Evolutionary conservation across 2,113 vertebrate species (phyloP).

Genomic region (Malaclemys terrapin): DNA sequence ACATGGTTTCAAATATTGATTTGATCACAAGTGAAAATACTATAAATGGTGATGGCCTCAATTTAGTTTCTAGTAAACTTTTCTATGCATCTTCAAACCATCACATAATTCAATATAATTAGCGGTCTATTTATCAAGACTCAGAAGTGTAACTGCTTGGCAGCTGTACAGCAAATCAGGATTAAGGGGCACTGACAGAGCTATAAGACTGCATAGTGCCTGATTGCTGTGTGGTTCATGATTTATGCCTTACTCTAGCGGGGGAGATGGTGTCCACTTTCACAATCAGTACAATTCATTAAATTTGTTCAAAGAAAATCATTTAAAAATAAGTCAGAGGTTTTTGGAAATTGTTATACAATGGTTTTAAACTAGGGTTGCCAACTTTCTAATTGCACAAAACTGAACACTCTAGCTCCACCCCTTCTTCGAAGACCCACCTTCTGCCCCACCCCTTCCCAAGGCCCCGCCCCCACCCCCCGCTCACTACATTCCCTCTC

Average conservation of each 20-base stretch:
- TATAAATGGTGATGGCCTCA: neutral
- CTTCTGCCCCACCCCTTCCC: too few relatives aligned
- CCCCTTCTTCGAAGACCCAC: too few relatives aligned
- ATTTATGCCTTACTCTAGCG: neutral
- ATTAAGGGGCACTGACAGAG: neutral
- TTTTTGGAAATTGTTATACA: neutral
- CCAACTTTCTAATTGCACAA: too few relatives aligned
- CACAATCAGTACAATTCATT: neutral
- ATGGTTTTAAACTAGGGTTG: neutral
- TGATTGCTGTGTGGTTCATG: neutral
- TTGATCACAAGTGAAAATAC: neutral
- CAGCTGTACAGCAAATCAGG: neutral
- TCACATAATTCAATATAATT: neutral
- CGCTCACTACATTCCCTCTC: too few relatives aligned
- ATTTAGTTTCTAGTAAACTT: neutral
- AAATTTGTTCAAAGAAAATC: neutral
- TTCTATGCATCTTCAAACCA: neutral
- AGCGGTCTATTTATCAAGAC: neutral
- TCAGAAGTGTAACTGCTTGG: accelerated
- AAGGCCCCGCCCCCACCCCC: too few relatives aligned
- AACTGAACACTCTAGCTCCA: too few relatives aligned
- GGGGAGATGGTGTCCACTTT: neutral
- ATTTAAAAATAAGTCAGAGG: accelerated
- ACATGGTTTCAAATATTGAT: neutral
- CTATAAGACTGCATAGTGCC: neutral